A percentile compares a stretch with the other conserved stretches of the same genome.
These are phyloP conservation scores for Oophaga pumilio DNA, from an alignment of 2,113 vertebrate species.

Conservation along the genomic window DNA sequence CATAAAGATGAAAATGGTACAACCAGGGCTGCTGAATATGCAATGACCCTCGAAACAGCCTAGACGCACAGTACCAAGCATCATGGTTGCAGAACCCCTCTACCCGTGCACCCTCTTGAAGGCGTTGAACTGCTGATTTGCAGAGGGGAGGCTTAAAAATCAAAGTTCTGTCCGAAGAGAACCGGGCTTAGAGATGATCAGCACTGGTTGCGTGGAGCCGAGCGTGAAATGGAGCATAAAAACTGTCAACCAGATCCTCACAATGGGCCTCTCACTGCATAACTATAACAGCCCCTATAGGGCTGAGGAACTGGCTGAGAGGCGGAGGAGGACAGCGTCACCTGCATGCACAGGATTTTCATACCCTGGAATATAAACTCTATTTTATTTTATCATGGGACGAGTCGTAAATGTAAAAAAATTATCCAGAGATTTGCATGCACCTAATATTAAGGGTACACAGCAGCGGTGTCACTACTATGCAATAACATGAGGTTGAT, in stretches of 20 bases:
- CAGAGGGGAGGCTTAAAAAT: conserved; percentile 51
- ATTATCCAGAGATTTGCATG: conserved; percentile 60
- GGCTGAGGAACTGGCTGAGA: conserved; percentile 57
- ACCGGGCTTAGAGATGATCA: conserved; percentile 49
- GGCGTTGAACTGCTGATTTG: conserved; percentile 63
- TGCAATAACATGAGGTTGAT: conserved; percentile 73
- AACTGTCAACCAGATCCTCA: conserved; percentile 67
- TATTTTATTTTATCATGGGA: conserved; percentile 12
- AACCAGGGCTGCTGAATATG: conserved; percentile 85
- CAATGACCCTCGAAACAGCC: conserved; percentile 93
- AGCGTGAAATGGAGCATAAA: conserved; percentile 64
- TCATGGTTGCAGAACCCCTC: conserved; percentile 78
- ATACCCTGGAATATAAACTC: conserved; percentile 30
- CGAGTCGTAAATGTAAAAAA: conserved; percentile 56
- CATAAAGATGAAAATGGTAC: conserved; percentile 95
- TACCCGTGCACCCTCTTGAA: conserved; percentile 52
- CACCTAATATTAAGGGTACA: conserved; percentile 62
- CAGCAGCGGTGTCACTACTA: conserved; percentile 71
- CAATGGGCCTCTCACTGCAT: conserved; percentile 75
- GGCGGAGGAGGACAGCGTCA: conserved; percentile 21
- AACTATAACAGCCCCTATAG: conserved; percentile 68
- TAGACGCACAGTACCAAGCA: conserved; percentile 85
- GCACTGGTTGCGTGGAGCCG: conserved; percentile 74
- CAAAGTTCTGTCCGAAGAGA: conserved; percentile 45
- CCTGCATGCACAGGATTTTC: conserved; percentile 21